Evolutionary conservation across 1,140 invertebrate genomes (phyloP), one percentile per base, ranked within the genome.

Genomic region (Pomacea maculata): DNA sequence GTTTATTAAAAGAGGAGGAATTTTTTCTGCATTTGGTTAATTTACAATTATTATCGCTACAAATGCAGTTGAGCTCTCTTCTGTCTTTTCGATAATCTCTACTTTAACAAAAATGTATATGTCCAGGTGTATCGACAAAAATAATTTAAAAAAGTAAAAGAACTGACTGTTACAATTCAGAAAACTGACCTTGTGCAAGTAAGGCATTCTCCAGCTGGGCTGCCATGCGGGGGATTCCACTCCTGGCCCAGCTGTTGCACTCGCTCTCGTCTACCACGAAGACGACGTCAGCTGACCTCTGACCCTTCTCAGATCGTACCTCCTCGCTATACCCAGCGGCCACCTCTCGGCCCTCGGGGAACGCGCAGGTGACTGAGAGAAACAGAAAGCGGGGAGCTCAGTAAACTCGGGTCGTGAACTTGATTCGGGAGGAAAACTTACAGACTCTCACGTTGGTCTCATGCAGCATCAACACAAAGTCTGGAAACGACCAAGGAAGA

Each of bases 241-340:
- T 89, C 70, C 84, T 63, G 17, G 88, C 82, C 82, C 95, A 94
- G 65, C 91, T 92, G 91, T 97, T 97, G 88, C 96, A 98, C 6
- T 92, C 89, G 85, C 96, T 96, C 8, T 96, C 95, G 89, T 98
- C 97, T 1, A 98, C 93, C 70, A 98, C 94, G 87, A 98, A 96
- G 55, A 98, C 95, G 1, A 97, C 92, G 88, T 98, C 97, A 19
- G 95, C 89, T 2, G 95, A 95, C 65, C 87, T 86, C 34, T 75
- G 82, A 19, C 10, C 54, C 8, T 14, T 21, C 11, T 7, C 25
- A 10, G 25, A 6, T 65, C 68, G 45, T 12, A 73, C 71, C 34
- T 52, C 71, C 45, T 12, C 15, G 45, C 55, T 29, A 11, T 17
- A 7, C 52, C 67, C 67, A 19, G 54, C 65, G 17, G 34, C 45